Evolutionary conservation across 2,888 invertebrate species (phyloP).

Genomic region (Palloptera scutellata): DNA sequence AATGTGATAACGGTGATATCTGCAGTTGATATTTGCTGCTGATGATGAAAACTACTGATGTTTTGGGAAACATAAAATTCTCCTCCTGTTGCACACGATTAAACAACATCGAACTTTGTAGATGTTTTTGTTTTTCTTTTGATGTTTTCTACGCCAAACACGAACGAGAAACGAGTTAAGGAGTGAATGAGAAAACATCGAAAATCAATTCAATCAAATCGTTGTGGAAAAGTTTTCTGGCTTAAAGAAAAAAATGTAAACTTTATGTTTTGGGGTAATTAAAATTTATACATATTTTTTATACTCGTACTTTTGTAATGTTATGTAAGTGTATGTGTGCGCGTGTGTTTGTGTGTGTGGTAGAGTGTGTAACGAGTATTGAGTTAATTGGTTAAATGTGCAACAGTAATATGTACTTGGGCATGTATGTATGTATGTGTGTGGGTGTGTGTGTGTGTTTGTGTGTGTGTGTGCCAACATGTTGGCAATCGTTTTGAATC

Average conservation of each 20-base stretch:
- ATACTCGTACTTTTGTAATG: background rate
- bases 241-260: constrained; percentile 25
- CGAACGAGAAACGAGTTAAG: constrained; percentile 12
- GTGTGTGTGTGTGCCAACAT: too few relatives aligned
- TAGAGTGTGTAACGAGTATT: too few relatives aligned
- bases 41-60: background rate
- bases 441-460: too few relatives aligned
- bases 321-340: too few relatives aligned
- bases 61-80: background rate
- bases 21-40: background rate
- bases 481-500: too few relatives aligned
- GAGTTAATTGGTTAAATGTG: too few relatives aligned
- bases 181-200: constrained; percentile 19
- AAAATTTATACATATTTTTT: too few relatives aligned
- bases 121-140: too few relatives aligned
- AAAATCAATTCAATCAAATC: constrained; percentile 32
- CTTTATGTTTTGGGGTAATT: constrained; percentile 9
- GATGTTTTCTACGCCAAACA: too few relatives aligned
- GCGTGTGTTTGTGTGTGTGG: too few relatives aligned
- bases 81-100: constrained; percentile 11
- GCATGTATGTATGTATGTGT: too few relatives aligned
- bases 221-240: constrained; percentile 22
- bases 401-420: too few relatives aligned
- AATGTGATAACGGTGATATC: background rate
- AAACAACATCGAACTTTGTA: background rate